phyloP scores from a whole-genome alignment of 2,113 vertebrate genomes.

The Pachypanchax playfairii region DNA sequence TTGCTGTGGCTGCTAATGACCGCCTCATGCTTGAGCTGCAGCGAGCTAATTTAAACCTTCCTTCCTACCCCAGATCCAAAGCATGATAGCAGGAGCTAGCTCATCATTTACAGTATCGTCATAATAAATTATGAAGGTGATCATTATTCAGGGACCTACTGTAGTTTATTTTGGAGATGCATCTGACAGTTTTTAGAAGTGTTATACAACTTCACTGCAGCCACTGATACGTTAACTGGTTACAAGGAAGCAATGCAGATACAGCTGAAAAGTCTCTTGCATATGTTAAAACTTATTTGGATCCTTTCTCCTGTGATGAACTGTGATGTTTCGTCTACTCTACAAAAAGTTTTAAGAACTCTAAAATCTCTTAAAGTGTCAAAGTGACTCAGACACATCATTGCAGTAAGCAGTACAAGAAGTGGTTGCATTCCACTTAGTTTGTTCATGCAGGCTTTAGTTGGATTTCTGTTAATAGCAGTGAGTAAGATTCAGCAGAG shows the following conservation, averaged over 20 bases:
- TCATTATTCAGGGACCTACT: background rate
- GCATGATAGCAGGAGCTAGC: background rate
- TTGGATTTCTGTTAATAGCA: no score
- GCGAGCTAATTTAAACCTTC: constrained; percentile 15
- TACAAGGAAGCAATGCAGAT: background rate
- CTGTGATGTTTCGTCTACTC: no score
- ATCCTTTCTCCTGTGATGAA: no score
- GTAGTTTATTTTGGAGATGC: background rate
- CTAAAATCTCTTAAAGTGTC: no score
- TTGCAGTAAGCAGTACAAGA: no score
- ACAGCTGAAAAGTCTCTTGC: background rate
- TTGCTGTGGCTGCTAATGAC: constrained; percentile 18
- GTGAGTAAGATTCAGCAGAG: no score
- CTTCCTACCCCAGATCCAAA: constrained; percentile 8
- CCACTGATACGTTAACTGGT: background rate
- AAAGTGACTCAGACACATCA: no score
- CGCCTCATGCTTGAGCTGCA: constrained; percentile 4
- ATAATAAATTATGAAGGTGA: background rate
- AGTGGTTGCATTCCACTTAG: no score
- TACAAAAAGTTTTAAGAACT: no score
- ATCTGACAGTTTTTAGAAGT: background rate
- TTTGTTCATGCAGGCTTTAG: no score
- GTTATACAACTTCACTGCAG: background rate
- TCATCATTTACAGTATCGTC: background rate
- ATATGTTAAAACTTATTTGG: no score